These are phyloP conservation scores for Horisme vitalbata DNA, from an alignment of 2,888 invertebrate species.

Conservation along the genomic window DNA sequence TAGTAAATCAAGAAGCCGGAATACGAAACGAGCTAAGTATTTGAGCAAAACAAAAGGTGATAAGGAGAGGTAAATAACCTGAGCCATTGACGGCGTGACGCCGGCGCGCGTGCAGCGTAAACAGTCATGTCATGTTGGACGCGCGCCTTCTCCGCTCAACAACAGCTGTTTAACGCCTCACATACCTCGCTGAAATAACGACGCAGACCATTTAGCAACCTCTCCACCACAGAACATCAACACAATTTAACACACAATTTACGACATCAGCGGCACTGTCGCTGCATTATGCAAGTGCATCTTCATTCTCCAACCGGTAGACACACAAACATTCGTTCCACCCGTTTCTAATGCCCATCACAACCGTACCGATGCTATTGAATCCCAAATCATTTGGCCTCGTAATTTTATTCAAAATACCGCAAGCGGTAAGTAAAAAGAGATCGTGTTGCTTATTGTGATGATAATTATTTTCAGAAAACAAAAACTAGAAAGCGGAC, in stretches of 20 bases:
- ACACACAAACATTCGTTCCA: conserved; percentile 57
- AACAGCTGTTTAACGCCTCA: conserved; percentile 68
- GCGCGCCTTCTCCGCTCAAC: conserved; percentile 40
- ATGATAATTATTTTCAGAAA: conserved; percentile 81
- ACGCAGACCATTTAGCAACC: conserved; percentile 49
- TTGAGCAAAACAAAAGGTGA: conserved; percentile 81
- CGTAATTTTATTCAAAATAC: conserved; percentile 79
- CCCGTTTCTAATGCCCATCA: conserved; percentile 59
- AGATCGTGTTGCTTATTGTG: conserved; percentile 77
- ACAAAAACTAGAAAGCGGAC: conserved; percentile 81
- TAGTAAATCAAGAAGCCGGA: conserved; percentile 31
- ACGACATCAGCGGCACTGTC: conserved; percentile 25
- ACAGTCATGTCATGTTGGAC: conserved; percentile 39
- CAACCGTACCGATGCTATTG: conserved; percentile 55
- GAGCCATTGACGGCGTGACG: conserved; percentile 76
- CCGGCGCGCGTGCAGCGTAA: conserved; percentile 41
- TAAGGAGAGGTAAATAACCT: conserved; percentile 81
- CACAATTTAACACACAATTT: conserved; percentile 39
- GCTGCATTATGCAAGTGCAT: conserved; percentile 30
- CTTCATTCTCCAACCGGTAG: conserved; percentile 36
- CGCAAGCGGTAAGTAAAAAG: conserved; percentile 78
- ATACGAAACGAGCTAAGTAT: conserved; percentile 64
- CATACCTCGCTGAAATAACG: conserved; percentile 62
- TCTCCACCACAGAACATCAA: conserved; percentile 37
- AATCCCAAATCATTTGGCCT: conserved; percentile 65